Evolutionary conservation across 2,888 invertebrate genomes (phyloP), one percentile per base, ranked within the genome.

Genomic region (Aphodius sticticus): DNA sequence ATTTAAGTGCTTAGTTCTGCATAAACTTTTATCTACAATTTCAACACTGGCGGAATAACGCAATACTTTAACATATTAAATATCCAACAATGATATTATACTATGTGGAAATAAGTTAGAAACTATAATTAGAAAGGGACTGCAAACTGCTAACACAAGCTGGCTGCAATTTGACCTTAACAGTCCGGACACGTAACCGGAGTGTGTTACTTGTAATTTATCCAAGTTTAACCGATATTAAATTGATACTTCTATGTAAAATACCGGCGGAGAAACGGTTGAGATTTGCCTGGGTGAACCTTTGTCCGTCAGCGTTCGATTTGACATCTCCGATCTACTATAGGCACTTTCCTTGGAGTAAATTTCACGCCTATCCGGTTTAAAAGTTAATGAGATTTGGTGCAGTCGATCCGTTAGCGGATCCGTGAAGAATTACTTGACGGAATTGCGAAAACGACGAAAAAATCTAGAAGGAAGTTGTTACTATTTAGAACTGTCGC

Each of bases 21-120:
- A 12, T 53, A 53, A 53, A 53, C 4, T 53, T 53, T 53, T 53
- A 53, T 53, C 53, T 12, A 12, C 7, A 9, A 53, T 53, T 53
- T 7, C 53, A 53, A 53, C 7, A 53, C 53, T 53, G 53, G 53
- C 53, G 53, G 53, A 53, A 53, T 53, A 53, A 53, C 12, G 53
- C 53, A 53, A 53, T 53, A 53, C 7, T 12, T 26, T 26, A 26
- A 53, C 12, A 53, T 53, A 53, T 53, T 53, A 53, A 53, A 53
- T 53, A 53, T 53, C 53, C 53, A 53, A 53, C 53, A 53, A 53
- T 53, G 53, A 53, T 53, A 53, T 53, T 53, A 53, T 53, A 53
- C 53, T 53, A 12, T 53, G 53, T 53, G 53, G 53, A 53, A 53
- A 53, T 53, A 53, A 53, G 53, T 53, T 7, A 53, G 53, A 53